Evolutionary conservation across 2,797 vertebrate genomes (phyloP), one percentile per base, ranked within the genome.

Genomic region (Pseudochirops corinnae): DNA sequence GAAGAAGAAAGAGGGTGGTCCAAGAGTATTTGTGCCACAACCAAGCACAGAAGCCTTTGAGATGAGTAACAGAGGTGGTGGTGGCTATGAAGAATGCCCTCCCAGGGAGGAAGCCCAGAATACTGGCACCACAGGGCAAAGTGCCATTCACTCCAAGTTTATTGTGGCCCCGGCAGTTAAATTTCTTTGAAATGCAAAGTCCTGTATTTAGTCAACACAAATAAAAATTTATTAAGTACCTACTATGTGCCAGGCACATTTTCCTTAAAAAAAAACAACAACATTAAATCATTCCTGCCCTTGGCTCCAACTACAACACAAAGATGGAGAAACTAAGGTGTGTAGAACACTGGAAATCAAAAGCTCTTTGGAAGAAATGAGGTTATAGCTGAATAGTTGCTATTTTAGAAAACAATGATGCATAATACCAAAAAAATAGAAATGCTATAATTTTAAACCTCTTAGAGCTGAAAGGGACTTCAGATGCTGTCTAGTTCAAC

Each of bases 151-250:
- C 39, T 82, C 0, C 74, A 46, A 46, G 39, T 21, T 46, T 82
- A 46, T 1, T 82, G 39, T 82, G n/a, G 4, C 39, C 46, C 74
- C 26, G 74, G 21, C 39, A 82, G 3, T 10, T 28, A 74, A 82
- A 39, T 92, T 96, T 96, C 92, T 56, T 95, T 95, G 9, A 93
- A 92, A 60, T 31, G 9, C 24, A 31, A 87, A 56, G 0, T 62
- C 46, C 92, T 95, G 2, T 46, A 62, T 90, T 92, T 1, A 33
- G 93, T 31, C 29, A 60, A 29, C 28, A 60, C 6, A 9, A 11
- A 60, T 60, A 31, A 60, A 60, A 29, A 60, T 28, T 60, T 29
- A 60, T 60, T 60, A n/a, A n/a, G 31, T 67, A 67, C 62, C 33
- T 67, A 67, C 62, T 18, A 18, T n/a, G 14, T 67, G 5, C 33